These are phyloP conservation scores for Antechinus flavipes DNA, from an alignment of 2,113 vertebrate genomes.

Conservation along the genomic window DNA sequence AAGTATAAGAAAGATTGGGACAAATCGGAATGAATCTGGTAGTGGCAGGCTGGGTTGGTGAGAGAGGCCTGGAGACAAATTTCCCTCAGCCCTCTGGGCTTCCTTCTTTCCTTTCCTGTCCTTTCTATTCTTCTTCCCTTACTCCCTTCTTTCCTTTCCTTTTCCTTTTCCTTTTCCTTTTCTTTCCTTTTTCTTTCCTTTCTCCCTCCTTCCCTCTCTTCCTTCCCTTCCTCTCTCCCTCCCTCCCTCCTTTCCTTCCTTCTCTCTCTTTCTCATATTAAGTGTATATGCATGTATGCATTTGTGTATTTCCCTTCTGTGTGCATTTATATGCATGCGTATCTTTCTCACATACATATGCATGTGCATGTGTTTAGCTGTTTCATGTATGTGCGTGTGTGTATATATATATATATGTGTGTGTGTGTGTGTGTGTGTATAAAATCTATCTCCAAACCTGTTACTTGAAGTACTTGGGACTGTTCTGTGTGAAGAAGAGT, in stretches of 20 bases:
- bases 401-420: background rate
- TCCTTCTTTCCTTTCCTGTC: background rate
- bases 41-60: background rate
- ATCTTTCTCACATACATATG: no score
- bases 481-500: background rate
- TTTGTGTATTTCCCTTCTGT: background rate
- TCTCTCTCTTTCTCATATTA: background rate
- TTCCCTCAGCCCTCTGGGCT: background rate
- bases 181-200: background rate
- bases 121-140: background rate
- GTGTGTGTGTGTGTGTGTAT: no score
- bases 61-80: background rate
- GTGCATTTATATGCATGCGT: no score
- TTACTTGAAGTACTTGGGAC: background rate
- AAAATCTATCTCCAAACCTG: background rate
- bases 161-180: no score
- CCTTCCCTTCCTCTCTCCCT: background rate
- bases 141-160: background rate
- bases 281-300: background rate
- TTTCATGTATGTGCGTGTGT: background rate
- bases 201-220: background rate
- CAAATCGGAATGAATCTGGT: background rate
- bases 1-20: background rate
- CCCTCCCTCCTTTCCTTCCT: background rate
- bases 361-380: background rate